Conservation (phyloP, 2,113 vertebrate species). For the Nymphicus hollandicus region DNA sequence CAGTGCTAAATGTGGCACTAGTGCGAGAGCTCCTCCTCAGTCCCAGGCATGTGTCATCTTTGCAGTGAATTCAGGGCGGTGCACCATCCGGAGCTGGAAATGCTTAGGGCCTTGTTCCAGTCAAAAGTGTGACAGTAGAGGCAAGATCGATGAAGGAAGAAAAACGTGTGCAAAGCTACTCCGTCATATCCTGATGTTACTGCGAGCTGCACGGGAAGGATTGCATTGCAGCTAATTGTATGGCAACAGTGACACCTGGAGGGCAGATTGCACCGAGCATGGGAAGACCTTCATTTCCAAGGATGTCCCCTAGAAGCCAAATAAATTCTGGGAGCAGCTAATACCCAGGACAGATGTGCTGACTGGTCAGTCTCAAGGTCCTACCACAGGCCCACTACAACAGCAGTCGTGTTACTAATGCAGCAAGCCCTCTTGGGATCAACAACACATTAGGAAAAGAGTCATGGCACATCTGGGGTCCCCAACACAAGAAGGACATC, state of each 20-base stretch:
- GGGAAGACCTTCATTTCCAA: background rate
- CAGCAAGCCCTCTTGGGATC: background rate
- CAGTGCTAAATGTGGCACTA: too few species aligned
- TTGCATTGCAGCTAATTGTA: fast-evolving
- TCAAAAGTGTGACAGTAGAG: background rate
- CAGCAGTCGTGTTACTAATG: fast-evolving
- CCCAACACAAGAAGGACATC: background rate
- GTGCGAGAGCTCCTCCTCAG: background rate
- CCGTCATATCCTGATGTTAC: fast-evolving
- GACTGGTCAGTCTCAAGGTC: too few species aligned
- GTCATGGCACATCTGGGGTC: background rate
- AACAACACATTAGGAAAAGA: background rate
- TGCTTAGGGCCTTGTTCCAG: background rate
- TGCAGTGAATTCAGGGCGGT: background rate
- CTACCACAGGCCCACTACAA: fast-evolving
- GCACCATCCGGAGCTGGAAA: background rate
- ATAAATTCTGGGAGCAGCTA: background rate
- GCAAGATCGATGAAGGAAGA: fast-evolving
- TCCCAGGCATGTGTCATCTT: background rate
- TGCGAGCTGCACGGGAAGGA: fast-evolving
- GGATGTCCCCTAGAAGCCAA: background rate
- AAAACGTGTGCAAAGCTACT: background rate
- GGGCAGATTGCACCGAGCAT: background rate
- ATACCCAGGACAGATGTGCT: fast-evolving
- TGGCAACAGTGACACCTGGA: background rate